These are phyloP conservation scores for Toxotes lorentzi DNA, from an alignment of 2,797 vertebrate species.

Conservation along the genomic window DNA sequence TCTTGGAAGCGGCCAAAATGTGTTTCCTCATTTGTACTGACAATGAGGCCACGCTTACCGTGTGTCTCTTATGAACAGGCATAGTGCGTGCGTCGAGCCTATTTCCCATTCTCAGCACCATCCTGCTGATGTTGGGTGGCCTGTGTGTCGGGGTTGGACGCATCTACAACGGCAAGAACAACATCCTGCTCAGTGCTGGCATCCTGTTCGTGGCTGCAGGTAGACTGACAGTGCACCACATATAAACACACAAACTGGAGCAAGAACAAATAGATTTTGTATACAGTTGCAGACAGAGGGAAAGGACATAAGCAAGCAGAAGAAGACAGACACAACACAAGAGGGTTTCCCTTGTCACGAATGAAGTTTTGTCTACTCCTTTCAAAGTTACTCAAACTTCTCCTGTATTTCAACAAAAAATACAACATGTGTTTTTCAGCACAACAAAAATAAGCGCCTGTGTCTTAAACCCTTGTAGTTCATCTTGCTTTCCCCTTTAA, in stretches of 20 bases:
- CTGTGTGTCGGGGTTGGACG: constrained; percentile 92
- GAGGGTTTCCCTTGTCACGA: background rate
- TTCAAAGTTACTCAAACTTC: background rate
- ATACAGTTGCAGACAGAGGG: background rate
- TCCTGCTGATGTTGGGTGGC: constrained; percentile 93
- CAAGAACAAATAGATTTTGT: background rate
- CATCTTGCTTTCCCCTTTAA: background rate
- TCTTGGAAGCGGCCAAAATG: background rate
- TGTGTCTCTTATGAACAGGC: constrained; percentile 80
- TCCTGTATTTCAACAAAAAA: background rate
- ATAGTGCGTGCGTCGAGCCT: constrained; percentile 95
- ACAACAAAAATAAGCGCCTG: background rate
- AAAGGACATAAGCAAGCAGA: background rate
- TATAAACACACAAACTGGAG: constrained; percentile 18
- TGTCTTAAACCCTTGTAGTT: background rate
- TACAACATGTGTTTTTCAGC: background rate
- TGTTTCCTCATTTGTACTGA: background rate
- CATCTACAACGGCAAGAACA: constrained; percentile 93
- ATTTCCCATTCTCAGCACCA: constrained; percentile 96
- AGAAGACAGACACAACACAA: background rate
- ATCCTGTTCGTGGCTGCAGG: constrained; percentile 98
- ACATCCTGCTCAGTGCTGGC: constrained; percentile 94
- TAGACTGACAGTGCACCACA: constrained; percentile 60
- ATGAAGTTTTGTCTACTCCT: background rate
- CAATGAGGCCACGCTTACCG: background rate